Evolutionary conservation across 1,140 invertebrate genomes (phyloP), one percentile per base, ranked within the genome.

Genomic region (Sinonovacula constricta): DNA sequence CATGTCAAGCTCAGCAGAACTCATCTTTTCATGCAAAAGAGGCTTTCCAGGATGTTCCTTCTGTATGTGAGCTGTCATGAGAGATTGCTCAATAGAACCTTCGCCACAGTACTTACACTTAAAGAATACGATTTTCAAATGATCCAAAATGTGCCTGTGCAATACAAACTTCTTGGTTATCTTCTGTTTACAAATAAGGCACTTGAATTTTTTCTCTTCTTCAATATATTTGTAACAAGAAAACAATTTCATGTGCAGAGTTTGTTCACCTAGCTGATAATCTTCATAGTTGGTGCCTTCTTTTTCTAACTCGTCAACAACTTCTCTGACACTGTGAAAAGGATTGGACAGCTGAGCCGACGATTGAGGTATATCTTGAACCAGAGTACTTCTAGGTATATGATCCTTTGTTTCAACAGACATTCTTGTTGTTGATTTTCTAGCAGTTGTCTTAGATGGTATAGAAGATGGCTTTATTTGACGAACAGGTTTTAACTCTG

Each of bases 141-240:
- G 75, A 26, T 78, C 56, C 1, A 78, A 22, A 24, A 78, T 70
- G 63, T 78, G 75, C 26, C 75, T 56, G 53, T 78, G 75, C 14
- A 78, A 53, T 53, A 78, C 75, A 70, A 69, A 78, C 26, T 70
- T 78, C 67, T 78, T 78, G 18, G 65, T 45, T 36, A 78, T 78
- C 33, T 62, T 70, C 26, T 78, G 66, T 39, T 68, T 68, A 34
- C 75, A 78, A 26, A 78, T 78, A 49, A 57, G 39, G 26, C 75
- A 78, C 24, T 70, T 51, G 39, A 51, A 69, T 28, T 56, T 70
- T 31, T 62, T 60, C 18, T 78, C 66, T 54, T 69, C 26, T 28
- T 62, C 75, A 3, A 49, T 36, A n/a, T 54, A 56, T 51, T 54
- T 62, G 33, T 69, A 78, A 36, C 66, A 70, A 4, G 65, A 39